Conservation (phyloP, 2,888 invertebrate genomes). For the Tetropium fuscum region DNA sequence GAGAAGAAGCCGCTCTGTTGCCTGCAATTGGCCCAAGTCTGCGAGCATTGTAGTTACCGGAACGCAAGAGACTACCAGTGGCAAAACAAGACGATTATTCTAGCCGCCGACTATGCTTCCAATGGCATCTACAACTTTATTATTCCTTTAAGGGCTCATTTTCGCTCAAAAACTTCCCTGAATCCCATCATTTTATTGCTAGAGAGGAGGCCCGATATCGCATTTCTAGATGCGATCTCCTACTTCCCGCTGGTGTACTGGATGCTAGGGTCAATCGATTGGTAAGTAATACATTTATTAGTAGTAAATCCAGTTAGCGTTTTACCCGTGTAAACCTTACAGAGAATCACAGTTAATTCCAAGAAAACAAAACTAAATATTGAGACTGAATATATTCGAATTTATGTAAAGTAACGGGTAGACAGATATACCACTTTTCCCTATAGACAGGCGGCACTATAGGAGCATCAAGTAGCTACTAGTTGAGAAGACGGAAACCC, state of each 20-base stretch:
- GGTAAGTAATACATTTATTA: too few species aligned
- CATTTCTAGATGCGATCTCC: constrained; percentile 95
- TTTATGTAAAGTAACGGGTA: too few species aligned
- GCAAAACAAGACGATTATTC: constrained; percentile 97
- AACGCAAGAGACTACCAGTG: constrained; percentile 96
- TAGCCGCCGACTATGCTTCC: constrained; percentile 96
- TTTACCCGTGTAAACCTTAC: too few species aligned
- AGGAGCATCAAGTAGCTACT: too few species aligned
- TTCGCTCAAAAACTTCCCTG: constrained; percentile 88
- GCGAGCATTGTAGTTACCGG: constrained; percentile 92
- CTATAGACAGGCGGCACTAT: too few species aligned
- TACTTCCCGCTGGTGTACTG: constrained; percentile 98
- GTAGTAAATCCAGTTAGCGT: too few species aligned
- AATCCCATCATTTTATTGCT: constrained; percentile 95
- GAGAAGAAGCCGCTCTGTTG: constrained; percentile 97
- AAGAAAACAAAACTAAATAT: too few species aligned
- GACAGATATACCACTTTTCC: too few species aligned
- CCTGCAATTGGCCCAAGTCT: constrained; percentile 93
- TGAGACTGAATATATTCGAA: too few species aligned
- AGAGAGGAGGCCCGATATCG: constrained; percentile 90
- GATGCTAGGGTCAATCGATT: constrained; percentile 98
- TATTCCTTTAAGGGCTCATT: constrained; percentile 96
- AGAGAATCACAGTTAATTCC: too few species aligned
- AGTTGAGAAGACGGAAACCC: too few species aligned
- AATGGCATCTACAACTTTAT: constrained; percentile 99